A percentile compares a stretch with the other conserved stretches of the same genome.
phyloP scores from a whole-genome alignment of 2,113 vertebrate genomes.

The Hippocampus mohnikei region DNA sequence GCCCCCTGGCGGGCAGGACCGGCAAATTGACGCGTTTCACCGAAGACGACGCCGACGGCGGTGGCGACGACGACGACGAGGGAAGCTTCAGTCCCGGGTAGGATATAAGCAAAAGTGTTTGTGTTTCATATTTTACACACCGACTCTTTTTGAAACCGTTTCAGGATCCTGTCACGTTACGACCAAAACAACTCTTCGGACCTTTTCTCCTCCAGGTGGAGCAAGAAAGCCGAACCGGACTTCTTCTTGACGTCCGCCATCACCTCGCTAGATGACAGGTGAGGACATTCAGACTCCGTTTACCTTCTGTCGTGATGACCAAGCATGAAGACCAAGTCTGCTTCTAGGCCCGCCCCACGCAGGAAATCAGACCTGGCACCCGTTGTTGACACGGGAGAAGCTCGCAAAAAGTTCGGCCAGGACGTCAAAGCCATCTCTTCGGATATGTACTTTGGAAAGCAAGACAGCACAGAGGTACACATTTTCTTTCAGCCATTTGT shows the following conservation, averaged over 20 bases:
- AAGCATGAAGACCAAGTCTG: neutral
- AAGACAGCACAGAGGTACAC: constrained; percentile 80
- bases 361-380: constrained; percentile 77
- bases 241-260: constrained; percentile 66
- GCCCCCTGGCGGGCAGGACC: constrained; percentile 63
- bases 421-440: constrained; percentile 90
- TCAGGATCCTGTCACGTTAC: constrained; percentile 64
- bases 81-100: constrained; percentile 73
- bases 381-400: constrained; percentile 71
- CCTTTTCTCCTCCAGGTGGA: constrained; percentile 76
- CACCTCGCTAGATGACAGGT: constrained; percentile 80
- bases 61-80: constrained; percentile 66
- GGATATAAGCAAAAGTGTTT: neutral
- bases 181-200: constrained; percentile 72
- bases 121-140: neutral
- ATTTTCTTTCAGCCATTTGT: neutral
- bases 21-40: constrained; percentile 68
- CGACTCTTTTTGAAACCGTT: neutral
- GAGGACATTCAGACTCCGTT: neutral
- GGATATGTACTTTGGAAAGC: constrained; percentile 95
- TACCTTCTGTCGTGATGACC: neutral
- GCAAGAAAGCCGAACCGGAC: constrained; percentile 71
- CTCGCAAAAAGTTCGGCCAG: constrained; percentile 87
- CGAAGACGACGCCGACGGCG: constrained; percentile 69
- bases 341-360: constrained; percentile 72